Percentiles rank a stretch among this genome's conserved stretches.
These are phyloP conservation scores for Cecidostiba fungosa DNA, from an alignment of 2,888 invertebrate species.

Conservation along the genomic window DNA sequence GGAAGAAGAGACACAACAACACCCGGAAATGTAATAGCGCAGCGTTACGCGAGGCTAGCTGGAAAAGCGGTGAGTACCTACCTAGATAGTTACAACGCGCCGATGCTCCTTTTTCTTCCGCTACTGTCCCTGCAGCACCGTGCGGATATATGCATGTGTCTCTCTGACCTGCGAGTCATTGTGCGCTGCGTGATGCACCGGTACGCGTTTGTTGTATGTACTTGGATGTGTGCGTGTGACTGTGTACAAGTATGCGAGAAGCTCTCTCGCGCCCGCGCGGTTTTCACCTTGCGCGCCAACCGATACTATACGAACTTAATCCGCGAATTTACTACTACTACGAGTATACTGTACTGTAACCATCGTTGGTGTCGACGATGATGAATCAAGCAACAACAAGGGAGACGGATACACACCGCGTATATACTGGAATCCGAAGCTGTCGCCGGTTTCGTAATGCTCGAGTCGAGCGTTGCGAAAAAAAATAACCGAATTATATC, in stretches of 20 bases:
- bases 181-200: constrained; percentile 10
- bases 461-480: background rate
- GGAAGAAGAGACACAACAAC: constrained; percentile 26
- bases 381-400: background rate
- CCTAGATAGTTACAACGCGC: too few relatives aligned
- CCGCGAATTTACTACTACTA: background rate
- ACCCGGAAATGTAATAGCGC: constrained; percentile 67
- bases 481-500: background rate
- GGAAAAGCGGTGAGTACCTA: constrained; percentile 68
- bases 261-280: constrained; percentile 30
- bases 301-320: constrained; percentile 26
- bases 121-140: background rate
- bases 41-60: constrained; percentile 34
- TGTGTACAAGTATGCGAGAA: background rate
- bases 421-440: background rate
- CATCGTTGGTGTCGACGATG: background rate
- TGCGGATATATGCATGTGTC: background rate
- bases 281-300: constrained; percentile 39
- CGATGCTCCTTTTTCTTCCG: background rate
- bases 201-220: background rate
- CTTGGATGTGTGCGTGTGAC: background rate
- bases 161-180: constrained; percentile 1
- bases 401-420: too few relatives aligned
- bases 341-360: background rate
- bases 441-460: constrained; percentile 26